phyloP scores from a whole-genome alignment of 2,888 invertebrate genomes.

The Torymus auratus region DNA sequence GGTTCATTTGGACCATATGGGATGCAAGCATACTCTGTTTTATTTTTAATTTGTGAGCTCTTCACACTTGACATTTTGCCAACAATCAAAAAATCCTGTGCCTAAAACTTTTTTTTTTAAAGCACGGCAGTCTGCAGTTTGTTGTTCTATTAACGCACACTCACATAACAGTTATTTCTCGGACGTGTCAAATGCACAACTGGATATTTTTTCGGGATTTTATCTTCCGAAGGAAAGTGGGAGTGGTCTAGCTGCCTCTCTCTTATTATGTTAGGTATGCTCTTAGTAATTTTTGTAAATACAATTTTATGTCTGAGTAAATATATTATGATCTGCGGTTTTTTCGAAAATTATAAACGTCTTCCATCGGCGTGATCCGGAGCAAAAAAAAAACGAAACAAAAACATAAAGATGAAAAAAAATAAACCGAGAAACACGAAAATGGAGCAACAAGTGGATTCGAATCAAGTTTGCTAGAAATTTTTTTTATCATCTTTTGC shows the following conservation, averaged over 20 bases:
- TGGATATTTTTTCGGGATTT: slow-evolving; percentile 19
- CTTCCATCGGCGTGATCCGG: background rate
- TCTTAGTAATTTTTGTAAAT: too few relatives aligned
- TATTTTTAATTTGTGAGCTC: slow-evolving; percentile 20
- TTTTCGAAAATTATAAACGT: too few relatives aligned
- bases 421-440: slow-evolving; percentile 1
- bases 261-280: too few relatives aligned
- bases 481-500: background rate
- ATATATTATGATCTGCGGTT: too few relatives aligned
- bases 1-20: slow-evolving; percentile 32
- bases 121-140: background rate
- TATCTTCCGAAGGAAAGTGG: too few relatives aligned
- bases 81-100: background rate
- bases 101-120: slow-evolving; percentile 1
- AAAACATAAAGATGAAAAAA: slow-evolving; percentile 6
- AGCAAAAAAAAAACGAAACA: slow-evolving; percentile 13
- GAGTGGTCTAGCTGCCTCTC: too few relatives aligned
- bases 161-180: slow-evolving; percentile 28
- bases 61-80: slow-evolving; percentile 33
- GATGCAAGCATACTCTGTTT: slow-evolving; percentile 7
- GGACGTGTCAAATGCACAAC: slow-evolving; percentile 8
- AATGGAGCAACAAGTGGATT: slow-evolving; percentile 35
- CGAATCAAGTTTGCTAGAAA: background rate
- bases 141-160: background rate
- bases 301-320: too few relatives aligned